Evolutionary conservation across 2,113 vertebrate species (phyloP).

Genomic region (Strigops habroptila): DNA sequence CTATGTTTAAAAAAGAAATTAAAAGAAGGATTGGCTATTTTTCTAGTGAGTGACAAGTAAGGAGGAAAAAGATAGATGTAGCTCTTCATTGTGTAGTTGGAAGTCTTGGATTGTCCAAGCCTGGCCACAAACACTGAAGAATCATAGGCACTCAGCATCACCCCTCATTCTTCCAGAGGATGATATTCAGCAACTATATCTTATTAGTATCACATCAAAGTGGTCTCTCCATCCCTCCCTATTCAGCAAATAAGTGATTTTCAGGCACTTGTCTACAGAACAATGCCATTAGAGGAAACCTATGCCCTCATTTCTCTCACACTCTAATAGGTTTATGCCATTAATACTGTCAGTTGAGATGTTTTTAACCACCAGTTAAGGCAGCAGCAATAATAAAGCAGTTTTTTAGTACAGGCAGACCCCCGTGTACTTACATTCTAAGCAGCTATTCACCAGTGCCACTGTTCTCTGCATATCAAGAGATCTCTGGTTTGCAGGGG

Average conservation of each 20-base stretch:
- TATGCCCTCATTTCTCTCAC: slow-evolving; percentile 12
- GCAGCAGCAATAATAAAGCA: background rate
- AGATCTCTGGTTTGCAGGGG: background rate
- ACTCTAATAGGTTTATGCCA: background rate
- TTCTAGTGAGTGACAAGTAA: background rate
- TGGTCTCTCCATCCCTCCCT: background rate
- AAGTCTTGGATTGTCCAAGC: background rate
- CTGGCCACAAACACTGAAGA: background rate
- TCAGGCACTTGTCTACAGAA: background rate
- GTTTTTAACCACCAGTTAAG: slow-evolving; percentile 25
- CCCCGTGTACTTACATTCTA: background rate
- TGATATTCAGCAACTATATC: background rate
- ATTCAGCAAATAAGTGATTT: background rate
- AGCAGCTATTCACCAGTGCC: background rate
- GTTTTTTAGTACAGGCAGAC: background rate
- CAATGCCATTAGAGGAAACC: background rate
- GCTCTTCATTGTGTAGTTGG: background rate
- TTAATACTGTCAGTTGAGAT: slow-evolving; percentile 15
- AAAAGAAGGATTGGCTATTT: background rate
- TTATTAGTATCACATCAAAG: background rate
- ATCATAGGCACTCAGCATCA: background rate
- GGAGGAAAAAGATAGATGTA: background rate
- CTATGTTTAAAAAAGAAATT: background rate
- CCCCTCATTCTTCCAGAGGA: background rate
- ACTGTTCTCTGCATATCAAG: background rate